phyloP scores from a whole-genome alignment of 2,888 invertebrate species.

The Acrobasis suavella region DNA sequence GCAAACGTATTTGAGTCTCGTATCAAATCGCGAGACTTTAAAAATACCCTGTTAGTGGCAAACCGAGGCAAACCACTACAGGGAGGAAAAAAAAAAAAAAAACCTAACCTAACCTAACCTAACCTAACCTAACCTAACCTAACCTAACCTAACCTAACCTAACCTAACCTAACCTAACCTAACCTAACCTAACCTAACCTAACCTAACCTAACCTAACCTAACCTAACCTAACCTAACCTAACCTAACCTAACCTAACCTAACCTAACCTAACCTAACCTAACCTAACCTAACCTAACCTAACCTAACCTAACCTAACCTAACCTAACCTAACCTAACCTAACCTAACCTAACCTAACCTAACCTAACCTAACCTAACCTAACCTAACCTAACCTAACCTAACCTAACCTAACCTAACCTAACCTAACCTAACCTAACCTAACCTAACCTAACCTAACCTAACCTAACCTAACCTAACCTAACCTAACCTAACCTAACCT shows the following conservation, averaged over 20 bases:
- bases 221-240: constrained; percentile 12
- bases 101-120: too few species aligned
- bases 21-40: too few species aligned
- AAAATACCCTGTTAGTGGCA: too few species aligned
- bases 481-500: constrained; percentile 29
- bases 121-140: constrained; percentile 19
- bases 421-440: constrained; percentile 32
- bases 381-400: constrained; percentile 31
- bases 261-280: constrained; percentile 12
- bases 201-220: constrained; percentile 8
- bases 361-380: constrained; percentile 32
- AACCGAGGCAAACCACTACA: too few species aligned
- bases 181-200: constrained; percentile 8
- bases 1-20: too few species aligned
- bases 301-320: constrained; percentile 26
- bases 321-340: constrained; percentile 29
- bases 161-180: constrained; percentile 16
- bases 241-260: constrained; percentile 18
- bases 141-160: constrained; percentile 17
- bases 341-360: constrained; percentile 33
- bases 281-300: not conserved
- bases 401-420: constrained; percentile 31
- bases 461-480: constrained; percentile 26
- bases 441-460: constrained; percentile 22
- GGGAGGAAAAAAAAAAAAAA: too few species aligned